These are phyloP conservation scores for Tetranychus truncatus DNA, from an alignment of 2,888 invertebrate species.

Conservation along the genomic window DNA sequence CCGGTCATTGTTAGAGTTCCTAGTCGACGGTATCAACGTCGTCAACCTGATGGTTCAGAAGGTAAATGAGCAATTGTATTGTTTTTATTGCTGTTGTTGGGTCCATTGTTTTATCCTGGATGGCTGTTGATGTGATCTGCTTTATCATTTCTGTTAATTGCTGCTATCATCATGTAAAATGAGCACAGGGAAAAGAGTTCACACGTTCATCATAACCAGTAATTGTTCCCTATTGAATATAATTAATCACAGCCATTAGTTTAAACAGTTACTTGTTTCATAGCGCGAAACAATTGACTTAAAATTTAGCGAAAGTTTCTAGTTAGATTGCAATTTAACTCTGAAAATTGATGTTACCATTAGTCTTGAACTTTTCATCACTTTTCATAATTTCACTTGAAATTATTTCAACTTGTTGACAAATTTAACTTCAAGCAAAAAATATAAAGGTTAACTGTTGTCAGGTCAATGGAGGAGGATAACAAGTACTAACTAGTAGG, in stretches of 20 bases:
- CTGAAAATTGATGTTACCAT: background rate
- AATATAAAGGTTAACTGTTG: background rate
- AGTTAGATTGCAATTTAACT: too few species aligned
- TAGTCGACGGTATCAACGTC: slow-evolving; percentile 48
- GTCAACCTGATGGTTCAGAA: slow-evolving; percentile 28
- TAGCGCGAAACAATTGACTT: too few species aligned
- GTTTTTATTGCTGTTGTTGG: too few species aligned
- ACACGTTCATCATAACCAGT: background rate
- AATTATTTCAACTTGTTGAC: background rate
- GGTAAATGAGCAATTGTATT: slow-evolving; percentile 19
- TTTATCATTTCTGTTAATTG: too few species aligned
- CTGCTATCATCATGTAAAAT: too few species aligned
- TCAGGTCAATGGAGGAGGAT: background rate
- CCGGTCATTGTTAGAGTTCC: slow-evolving; percentile 58
- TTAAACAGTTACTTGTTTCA: background rate
- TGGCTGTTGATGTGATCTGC: too few species aligned
- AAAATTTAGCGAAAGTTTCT: too few species aligned
- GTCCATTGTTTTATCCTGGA: too few species aligned
- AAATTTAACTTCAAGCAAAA: background rate
- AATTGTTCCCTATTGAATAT: background rate
- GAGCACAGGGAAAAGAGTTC: background rate
- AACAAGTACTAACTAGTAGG: background rate
- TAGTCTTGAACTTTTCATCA: background rate
- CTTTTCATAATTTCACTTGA: background rate
- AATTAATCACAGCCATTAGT: background rate